Base-by-base conservation (phyloP, 1,140 invertebrate genomes). In the Halictus rubicundus region DNA sequence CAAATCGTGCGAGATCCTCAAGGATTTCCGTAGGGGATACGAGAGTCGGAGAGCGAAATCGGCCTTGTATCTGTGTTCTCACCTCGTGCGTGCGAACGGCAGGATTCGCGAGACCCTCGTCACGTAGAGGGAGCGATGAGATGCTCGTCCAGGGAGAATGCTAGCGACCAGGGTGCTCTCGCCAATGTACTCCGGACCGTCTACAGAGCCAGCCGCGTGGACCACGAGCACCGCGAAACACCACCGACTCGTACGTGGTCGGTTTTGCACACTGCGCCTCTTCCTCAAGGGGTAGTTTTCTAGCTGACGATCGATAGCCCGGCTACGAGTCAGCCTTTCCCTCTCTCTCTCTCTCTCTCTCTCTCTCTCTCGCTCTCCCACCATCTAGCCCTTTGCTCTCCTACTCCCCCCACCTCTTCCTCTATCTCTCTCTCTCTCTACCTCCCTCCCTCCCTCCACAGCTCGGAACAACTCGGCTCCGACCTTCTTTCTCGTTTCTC, bases 301-400 rank as follows among this genome's bases (percentile, higher is more conserved):
- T 89, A 68, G 81, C 82, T 82, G 82, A 72, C 89, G 89, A 90
- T 90, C 89, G 90, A 91, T 91, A 91, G n/a, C 89, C 73, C 74
- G 75, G 83, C 87, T 79, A 86, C 80, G 79, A 81, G 79, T 89
- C 72, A 74, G 77, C 84, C 73, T 65, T 39, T 37, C 63, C 64
- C 70, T 7, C 57, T 42, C 69, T n/a, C 57, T 4, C 59, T 14
- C 25, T 5, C 19, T 8, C 68, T 27, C 23, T 19, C 42, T 63
- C 42, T 21, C 60, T 16, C 80, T 21, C 8, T 70, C 21, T 49
- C 73, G 14, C 84, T 59, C 66, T 84, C 71, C 61, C 80, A 65
- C 83, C 71, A n/a, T 70, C 74, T 69, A 64, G 49, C 39, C 69
- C 77, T 71, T 68, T 12, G 10, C 42, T 73, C 54, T 42, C 75